These are phyloP conservation scores for Meloidogyne floridensis DNA, from an alignment of 1,140 invertebrate genomes.

Conservation along the genomic window DNA sequence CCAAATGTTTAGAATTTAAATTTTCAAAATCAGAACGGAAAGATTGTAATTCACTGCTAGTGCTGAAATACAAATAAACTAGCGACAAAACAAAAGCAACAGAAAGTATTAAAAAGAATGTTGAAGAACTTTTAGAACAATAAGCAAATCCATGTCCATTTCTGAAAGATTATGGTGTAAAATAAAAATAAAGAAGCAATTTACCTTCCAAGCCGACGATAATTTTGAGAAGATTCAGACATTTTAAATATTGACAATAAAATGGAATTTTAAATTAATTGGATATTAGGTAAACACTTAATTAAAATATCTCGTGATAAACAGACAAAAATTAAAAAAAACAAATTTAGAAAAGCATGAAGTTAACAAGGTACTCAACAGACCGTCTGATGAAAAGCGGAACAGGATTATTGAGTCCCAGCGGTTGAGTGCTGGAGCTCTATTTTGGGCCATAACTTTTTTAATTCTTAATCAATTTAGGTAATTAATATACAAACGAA, in stretches of 20 bases:
- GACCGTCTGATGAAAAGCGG: too few species aligned
- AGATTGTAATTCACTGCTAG: slow-evolving; percentile 15
- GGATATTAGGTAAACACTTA: too few species aligned
- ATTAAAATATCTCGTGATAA: too few species aligned
- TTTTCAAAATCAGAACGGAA: slow-evolving; percentile 11
- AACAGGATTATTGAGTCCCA: too few species aligned
- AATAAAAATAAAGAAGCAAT: not conserved
- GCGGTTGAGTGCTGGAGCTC: too few species aligned
- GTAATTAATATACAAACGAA: too few species aligned
- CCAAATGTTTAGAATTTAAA: slow-evolving; percentile 7
- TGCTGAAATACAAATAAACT: slow-evolving; percentile 12
- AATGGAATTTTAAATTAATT: too few species aligned
- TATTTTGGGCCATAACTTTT: too few species aligned
- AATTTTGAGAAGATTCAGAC: slow-evolving; percentile 6
- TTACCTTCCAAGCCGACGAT: slow-evolving; percentile 13
- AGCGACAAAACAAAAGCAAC: slow-evolving; percentile 5
- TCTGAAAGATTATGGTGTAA: not conserved
- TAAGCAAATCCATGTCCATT: not conserved
- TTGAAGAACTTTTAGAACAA: not conserved
- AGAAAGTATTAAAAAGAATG: not conserved
- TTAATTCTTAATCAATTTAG: too few species aligned
- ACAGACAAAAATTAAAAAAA: too few species aligned
- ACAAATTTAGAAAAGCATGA: too few species aligned
- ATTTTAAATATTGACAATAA: not conserved
- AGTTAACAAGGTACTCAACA: too few species aligned